Evolutionary conservation across 2,888 invertebrate species (phyloP).

Genomic region (Creontiades dilutus): DNA sequence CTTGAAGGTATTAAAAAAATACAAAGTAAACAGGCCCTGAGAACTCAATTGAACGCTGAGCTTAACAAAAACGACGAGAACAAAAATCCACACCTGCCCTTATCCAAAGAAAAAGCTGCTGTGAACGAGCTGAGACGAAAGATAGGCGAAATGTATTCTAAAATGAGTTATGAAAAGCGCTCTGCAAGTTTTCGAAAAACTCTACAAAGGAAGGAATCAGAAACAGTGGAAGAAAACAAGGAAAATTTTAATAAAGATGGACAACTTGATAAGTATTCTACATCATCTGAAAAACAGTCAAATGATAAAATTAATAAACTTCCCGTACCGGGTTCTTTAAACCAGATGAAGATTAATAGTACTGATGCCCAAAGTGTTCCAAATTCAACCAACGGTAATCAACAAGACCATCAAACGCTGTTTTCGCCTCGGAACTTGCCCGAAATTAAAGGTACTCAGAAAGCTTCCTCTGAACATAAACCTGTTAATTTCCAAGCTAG

Average conservation of each 20-base stretch:
- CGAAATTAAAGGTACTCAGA: neutral
- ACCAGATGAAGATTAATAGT: neutral
- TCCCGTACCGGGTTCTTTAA: neutral
- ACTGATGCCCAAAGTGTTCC: neutral
- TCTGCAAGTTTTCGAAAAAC: neutral
- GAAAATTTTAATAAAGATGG: too few species aligned
- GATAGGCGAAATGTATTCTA: slow-evolving; percentile 12
- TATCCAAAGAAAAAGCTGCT: neutral
- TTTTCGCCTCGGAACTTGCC: neutral
- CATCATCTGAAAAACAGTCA: neutral
- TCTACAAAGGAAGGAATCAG: neutral
- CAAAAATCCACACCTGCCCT: neutral
- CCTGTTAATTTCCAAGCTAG: neutral
- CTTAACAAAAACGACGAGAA: neutral
- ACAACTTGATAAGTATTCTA: neutral
- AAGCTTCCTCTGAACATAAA: neutral
- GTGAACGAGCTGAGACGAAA: neutral
- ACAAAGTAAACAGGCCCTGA: neutral
- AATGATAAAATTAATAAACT: neutral
- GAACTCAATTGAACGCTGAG: neutral
- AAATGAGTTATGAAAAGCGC: neutral
- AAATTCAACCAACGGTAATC: neutral
- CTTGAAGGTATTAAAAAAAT: neutral
- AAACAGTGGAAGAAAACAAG: neutral
- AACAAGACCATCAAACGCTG: neutral